Percentiles rank a stretch among this genome's conserved stretches.
phyloP scores from a whole-genome alignment of 92 coral and sea anemone genomes.

The Galaxea fascicularis region DNA sequence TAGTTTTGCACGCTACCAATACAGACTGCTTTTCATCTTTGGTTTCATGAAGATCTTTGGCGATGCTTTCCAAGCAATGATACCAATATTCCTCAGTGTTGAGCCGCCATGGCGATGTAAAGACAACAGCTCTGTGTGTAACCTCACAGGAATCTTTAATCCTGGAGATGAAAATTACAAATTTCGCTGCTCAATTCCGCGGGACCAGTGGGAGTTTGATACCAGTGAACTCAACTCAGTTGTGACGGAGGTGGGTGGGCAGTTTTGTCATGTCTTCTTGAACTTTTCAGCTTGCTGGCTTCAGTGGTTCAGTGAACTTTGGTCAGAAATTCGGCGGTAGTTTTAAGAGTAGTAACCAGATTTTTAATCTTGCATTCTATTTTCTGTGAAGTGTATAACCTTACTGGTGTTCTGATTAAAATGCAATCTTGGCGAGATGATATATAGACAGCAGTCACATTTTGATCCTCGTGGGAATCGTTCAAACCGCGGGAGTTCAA shows the following conservation, averaged over 20 bases:
- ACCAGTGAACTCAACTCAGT: constrained; percentile 67
- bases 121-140: constrained; percentile 67
- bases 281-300: too few species aligned
- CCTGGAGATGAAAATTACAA: constrained; percentile 63
- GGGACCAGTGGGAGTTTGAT: constrained; percentile 75
- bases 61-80: constrained; percentile 70
- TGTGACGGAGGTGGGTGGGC: constrained; percentile 71
- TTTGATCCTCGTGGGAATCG: too few species aligned
- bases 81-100: constrained; percentile 71
- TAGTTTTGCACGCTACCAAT: constrained; percentile 75
- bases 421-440: too few species aligned
- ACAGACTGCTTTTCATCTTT: constrained; percentile 57
- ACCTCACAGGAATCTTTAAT: constrained; percentile 62
- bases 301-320: too few species aligned
- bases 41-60: constrained; percentile 69
- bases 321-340: too few species aligned
- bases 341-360: too few species aligned
- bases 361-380: too few species aligned
- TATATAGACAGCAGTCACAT: too few species aligned
- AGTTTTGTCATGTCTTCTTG: too few species aligned
- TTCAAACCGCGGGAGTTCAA: too few species aligned
- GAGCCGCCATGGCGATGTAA: constrained; percentile 82
- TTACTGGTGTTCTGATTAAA: too few species aligned
- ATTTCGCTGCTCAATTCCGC: constrained; percentile 67
- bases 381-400: too few species aligned